phyloP scores from a whole-genome alignment of 2,113 vertebrate genomes.

The Indri indri region DNA sequence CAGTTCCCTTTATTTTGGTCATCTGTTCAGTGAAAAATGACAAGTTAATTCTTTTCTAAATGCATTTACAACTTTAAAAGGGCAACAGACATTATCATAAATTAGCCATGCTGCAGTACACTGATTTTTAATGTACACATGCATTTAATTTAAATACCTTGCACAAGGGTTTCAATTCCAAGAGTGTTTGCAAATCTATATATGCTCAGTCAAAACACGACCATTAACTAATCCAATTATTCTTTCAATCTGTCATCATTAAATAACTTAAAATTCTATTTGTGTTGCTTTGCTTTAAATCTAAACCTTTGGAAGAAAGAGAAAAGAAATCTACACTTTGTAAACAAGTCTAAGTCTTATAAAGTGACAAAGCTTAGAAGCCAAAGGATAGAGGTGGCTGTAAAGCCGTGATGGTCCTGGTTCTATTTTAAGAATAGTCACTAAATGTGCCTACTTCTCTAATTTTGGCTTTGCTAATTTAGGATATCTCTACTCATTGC shows the following conservation, averaged over 20 bases:
- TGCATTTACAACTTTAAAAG: slow-evolving; percentile 67
- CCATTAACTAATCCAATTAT: slow-evolving; percentile 80
- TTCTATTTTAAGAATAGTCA: background rate
- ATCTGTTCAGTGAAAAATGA: slow-evolving; percentile 68
- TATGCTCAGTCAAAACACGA: slow-evolving; percentile 76
- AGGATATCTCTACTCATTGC: background rate
- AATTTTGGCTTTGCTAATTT: slow-evolving; percentile 44
- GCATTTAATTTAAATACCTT: slow-evolving; percentile 78
- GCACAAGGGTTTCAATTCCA: slow-evolving; percentile 65
- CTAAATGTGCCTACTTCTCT: slow-evolving; percentile 4
- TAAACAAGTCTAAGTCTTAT: slow-evolving; percentile 65
- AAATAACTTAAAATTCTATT: slow-evolving; percentile 39
- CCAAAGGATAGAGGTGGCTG: slow-evolving; percentile 22
- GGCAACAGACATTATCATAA: slow-evolving; percentile 71
- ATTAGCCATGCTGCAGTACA: slow-evolving; percentile 68
- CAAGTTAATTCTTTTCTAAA: slow-evolving; percentile 77
- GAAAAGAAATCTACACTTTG: slow-evolving; percentile 25
- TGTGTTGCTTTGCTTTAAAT: slow-evolving; percentile 73
- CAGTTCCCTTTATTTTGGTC: slow-evolving; percentile 73
- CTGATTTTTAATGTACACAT: slow-evolving; percentile 74
- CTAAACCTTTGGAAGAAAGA: slow-evolving; percentile 27
- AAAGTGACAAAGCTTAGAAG: slow-evolving; percentile 53
- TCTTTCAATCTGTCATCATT: slow-evolving; percentile 78
- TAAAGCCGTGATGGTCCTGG: background rate
- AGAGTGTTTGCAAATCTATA: slow-evolving; percentile 72